These are phyloP conservation scores for Isaurus tuberculatus DNA, from an alignment of 92 coral and sea anemone species.

Conservation along the genomic window DNA sequence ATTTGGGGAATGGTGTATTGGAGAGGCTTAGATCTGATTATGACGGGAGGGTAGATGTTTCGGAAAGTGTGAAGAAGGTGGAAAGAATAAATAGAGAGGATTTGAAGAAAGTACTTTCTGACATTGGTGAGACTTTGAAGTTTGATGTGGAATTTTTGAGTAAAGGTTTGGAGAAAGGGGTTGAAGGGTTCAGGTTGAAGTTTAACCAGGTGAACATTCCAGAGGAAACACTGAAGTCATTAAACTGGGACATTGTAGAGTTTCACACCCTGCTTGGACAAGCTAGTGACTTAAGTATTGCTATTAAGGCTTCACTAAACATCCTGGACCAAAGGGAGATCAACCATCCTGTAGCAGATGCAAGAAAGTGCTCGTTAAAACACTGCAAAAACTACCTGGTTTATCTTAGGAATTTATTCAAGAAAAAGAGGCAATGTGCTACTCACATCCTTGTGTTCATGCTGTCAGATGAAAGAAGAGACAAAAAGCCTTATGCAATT, in stretches of 20 bases:
- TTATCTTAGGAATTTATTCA: slow-evolving; percentile 45
- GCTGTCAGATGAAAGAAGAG: slow-evolving; percentile 53
- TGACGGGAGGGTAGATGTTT: slow-evolving; percentile 31
- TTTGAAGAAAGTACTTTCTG: slow-evolving; percentile 6
- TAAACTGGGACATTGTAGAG: slow-evolving; percentile 55
- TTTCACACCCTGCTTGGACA: slow-evolving; percentile 52
- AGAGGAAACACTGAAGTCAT: slow-evolving; percentile 44
- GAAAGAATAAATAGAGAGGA: slow-evolving; percentile 15
- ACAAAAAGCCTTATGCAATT: slow-evolving; percentile 47
- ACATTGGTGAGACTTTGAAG: slow-evolving; percentile 19
- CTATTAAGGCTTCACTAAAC: not conserved
- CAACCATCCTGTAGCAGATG: not conserved
- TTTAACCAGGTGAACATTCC: slow-evolving; percentile 41
- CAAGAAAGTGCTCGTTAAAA: not conserved
- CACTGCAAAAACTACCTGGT: not conserved
- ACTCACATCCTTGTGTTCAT: slow-evolving; percentile 52
- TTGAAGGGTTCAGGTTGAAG: slow-evolving; percentile 47
- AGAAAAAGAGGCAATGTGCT: slow-evolving; percentile 46
- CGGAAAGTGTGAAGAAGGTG: slow-evolving; percentile 20
- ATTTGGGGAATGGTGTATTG: slow-evolving; percentile 35
- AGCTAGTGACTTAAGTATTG: slow-evolving; percentile 5
- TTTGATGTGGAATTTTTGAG: slow-evolving; percentile 54
- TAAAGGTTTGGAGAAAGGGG: slow-evolving; percentile 52
- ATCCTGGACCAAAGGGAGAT: not conserved
- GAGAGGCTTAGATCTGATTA: slow-evolving; percentile 21